Conservation (phyloP, 2,888 invertebrate genomes). For the Notodonta dromedarius region DNA sequence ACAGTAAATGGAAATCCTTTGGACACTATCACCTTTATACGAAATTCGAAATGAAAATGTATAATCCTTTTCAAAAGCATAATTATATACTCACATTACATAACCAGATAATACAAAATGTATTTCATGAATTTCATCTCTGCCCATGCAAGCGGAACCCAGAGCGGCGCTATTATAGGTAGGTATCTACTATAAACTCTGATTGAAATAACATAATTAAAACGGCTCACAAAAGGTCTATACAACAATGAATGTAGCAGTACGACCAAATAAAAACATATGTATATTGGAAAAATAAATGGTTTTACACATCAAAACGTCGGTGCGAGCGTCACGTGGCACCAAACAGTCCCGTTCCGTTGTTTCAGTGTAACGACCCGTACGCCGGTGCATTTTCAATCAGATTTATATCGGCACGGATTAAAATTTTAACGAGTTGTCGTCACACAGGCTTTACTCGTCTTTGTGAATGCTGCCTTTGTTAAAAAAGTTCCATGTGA, state of each 20-base stretch:
- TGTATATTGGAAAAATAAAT: constrained; percentile 28
- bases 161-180: neutral
- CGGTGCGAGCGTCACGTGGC: constrained; percentile 30
- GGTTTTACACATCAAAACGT: constrained; percentile 27
- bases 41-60: too few species aligned
- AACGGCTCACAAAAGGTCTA: constrained; percentile 6
- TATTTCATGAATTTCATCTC: neutral
- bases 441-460: constrained; percentile 54
- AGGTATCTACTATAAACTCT: neutral
- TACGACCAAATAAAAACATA: constrained; percentile 14
- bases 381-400: constrained; percentile 66
- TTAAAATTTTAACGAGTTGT: constrained; percentile 74
- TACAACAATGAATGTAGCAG: constrained; percentile 10
- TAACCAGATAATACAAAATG: neutral
- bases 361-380: constrained; percentile 59
- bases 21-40: too few species aligned
- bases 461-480: constrained; percentile 58
- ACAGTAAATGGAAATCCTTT: constrained; percentile 13
- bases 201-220: constrained; percentile 8
- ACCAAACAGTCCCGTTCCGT: constrained; percentile 42
- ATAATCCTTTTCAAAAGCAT: too few species aligned
- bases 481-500: constrained; percentile 50
- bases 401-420: constrained; percentile 69
- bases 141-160: neutral
- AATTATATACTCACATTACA: constrained; percentile 18